phyloP scores from a whole-genome alignment of 2,113 vertebrate species.

The Rhabdornis inornatus region DNA sequence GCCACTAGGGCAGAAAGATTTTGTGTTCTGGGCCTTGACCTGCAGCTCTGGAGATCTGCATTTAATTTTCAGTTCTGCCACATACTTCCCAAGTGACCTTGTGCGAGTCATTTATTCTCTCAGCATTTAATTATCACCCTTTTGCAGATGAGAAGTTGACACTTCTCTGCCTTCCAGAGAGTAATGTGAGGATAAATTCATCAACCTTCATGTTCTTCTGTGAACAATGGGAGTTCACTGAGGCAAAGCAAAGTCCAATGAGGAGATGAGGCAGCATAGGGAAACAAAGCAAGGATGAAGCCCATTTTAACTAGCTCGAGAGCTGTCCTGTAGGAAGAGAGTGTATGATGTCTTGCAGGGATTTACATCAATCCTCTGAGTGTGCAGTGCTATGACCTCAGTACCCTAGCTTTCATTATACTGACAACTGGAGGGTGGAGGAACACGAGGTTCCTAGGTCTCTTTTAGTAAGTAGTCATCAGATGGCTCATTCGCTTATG shows the following conservation, averaged over 20 bases:
- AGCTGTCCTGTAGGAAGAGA: neutral
- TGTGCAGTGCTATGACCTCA: neutral
- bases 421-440: neutral
- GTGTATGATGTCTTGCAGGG: neutral
- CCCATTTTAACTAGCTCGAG: neutral
- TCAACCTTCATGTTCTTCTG: constrained; percentile 61
- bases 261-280: neutral
- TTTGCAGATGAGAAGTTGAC: constrained; percentile 70
- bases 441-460: neutral
- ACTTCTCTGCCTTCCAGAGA: constrained; percentile 62
- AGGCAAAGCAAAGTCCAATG: constrained; percentile 35
- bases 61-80: constrained; percentile 66
- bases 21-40: constrained; percentile 53
- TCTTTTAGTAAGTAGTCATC: constrained; percentile 6
- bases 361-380: constrained; percentile 17
- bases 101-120: constrained; percentile 64
- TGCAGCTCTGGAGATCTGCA: constrained; percentile 54
- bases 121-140: constrained; percentile 70
- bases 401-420: neutral
- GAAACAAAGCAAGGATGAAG: constrained; percentile 32
- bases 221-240: constrained; percentile 56
- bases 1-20: constrained; percentile 15
- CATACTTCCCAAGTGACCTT: constrained; percentile 68
- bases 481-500: neutral
- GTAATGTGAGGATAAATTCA: constrained; percentile 69